Percentiles rank a stretch among this genome's conserved stretches.
Evolutionary conservation across 2,888 invertebrate genomes (phyloP).

Genomic region (Phlogophora meticulosa): DNA sequence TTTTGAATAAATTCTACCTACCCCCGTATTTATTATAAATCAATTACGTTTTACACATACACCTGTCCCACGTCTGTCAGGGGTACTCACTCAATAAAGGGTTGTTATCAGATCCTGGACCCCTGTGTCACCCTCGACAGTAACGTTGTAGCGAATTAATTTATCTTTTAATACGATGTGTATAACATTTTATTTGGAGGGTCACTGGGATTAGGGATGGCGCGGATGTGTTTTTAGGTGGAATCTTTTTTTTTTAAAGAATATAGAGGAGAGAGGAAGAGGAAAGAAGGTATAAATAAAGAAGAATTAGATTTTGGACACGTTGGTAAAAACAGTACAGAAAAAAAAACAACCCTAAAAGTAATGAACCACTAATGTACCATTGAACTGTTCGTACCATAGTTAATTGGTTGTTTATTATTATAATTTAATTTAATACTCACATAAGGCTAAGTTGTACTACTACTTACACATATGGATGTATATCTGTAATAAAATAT

Average conservation of each 20-base stretch:
- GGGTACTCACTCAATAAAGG: slow-evolving; percentile 40
- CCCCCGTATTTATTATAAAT: slow-evolving; percentile 48
- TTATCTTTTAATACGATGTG: slow-evolving; percentile 63
- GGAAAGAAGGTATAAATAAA: too few relatives aligned
- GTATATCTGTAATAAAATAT: too few relatives aligned
- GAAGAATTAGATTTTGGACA: too few relatives aligned
- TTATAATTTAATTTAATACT: too few relatives aligned
- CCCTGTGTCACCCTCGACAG: slow-evolving; percentile 50
- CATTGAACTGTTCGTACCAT: too few relatives aligned
- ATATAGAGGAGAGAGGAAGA: too few relatives aligned
- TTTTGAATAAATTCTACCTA: slow-evolving; percentile 11
- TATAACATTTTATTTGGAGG: slow-evolving; percentile 63
- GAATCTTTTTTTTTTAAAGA: neutral
- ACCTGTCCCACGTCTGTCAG: slow-evolving; percentile 61
- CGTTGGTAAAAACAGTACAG: too few relatives aligned
- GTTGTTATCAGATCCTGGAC: slow-evolving; percentile 57
- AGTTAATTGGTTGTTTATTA: too few relatives aligned
- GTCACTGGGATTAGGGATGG: slow-evolving; percentile 53
- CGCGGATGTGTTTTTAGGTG: neutral
- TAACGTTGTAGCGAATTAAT: slow-evolving; percentile 60
- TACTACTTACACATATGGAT: too few relatives aligned
- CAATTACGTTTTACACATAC: slow-evolving; percentile 40
- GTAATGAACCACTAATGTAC: too few relatives aligned
- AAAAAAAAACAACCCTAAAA: too few relatives aligned
- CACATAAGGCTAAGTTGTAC: too few relatives aligned